Conservation (phyloP, 64 coral and sea anemone species). For the Montipora foliosa region DNA sequence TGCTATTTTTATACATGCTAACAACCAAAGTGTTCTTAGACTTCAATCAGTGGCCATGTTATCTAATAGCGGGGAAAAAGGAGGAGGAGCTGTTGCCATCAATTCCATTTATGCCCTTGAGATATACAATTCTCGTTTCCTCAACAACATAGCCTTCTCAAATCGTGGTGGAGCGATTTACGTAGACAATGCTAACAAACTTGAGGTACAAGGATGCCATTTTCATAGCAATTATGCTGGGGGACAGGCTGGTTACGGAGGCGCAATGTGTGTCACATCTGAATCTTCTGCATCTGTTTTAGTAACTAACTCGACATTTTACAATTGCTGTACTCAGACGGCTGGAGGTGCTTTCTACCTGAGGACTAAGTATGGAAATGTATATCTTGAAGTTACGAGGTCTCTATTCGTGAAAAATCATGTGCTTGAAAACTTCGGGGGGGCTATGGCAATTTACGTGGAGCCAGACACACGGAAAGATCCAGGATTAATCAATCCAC, state of each 20-base stretch:
- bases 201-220: neutral
- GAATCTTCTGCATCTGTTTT: neutral
- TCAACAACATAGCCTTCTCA: neutral
- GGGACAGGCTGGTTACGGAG: neutral
- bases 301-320: neutral
- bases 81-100: neutral
- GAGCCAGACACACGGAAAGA: too few relatives aligned
- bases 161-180: neutral
- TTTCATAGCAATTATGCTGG: neutral
- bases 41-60: neutral
- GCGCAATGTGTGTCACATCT: neutral
- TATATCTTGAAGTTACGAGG: neutral
- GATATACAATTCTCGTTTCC: neutral
- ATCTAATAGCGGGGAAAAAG: neutral
- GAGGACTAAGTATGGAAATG: neutral
- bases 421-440: neutral
- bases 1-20: neutral
- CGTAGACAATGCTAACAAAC: neutral
- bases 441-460: neutral
- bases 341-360: neutral
- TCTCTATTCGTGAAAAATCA: neutral
- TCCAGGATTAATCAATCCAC: neutral
- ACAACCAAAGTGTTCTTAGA: neutral
- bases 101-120: neutral
- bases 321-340: neutral